Evolutionary conservation across 2,888 invertebrate genomes (phyloP), one percentile per base, ranked within the genome.

Genomic region (Octodonta nipae): DNA sequence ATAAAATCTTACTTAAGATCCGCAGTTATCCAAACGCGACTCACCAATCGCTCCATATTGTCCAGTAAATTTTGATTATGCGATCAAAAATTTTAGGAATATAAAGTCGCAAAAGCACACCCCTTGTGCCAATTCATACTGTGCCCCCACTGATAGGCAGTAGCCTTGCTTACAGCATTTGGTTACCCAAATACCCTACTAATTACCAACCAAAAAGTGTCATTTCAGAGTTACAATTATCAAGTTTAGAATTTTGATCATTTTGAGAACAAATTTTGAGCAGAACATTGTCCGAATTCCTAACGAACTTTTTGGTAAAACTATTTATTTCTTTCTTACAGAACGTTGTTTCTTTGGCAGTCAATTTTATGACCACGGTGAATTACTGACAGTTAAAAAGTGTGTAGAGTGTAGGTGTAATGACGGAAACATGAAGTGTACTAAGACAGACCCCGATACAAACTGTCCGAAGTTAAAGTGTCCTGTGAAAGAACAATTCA

Each of bases 381-480:
- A 83, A 51, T 70, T 71, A 48, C 68, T 73, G 34, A 76, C 75
- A 49, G 73, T 79, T 33, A 74, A 74, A 54, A 78, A 79, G 56
- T 88, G 87, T 63, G 72, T 78, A 30, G 78, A 79, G 52, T 88
- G 88, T 63, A 73, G 77, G 48, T 89, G 89, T 61, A 70, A 73
- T 54, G 80, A 87, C 60, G 87, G 86, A 30, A 74, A 70, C 51
- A 83, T 86, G 77, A 71, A 73, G 52, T 88, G 87, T 63, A 67
- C 70, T 43, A 71, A 73, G 49, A 72, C 76, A 38, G 75, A 82
- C 58, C 79, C 79, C 16, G 73, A 76, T 50, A 71, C 70, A 35
- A 73, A 71, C 47, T 88, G 88, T 63, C 85, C 86, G 29, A 68
- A 71, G 49, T 69, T 87, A 47, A 72, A 77, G 32, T 88, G 88